Percentiles rank a stretch among this genome's conserved stretches.
phyloP scores from a whole-genome alignment of 2,888 invertebrate genomes.

The Tryphoninae sp. region DNA sequence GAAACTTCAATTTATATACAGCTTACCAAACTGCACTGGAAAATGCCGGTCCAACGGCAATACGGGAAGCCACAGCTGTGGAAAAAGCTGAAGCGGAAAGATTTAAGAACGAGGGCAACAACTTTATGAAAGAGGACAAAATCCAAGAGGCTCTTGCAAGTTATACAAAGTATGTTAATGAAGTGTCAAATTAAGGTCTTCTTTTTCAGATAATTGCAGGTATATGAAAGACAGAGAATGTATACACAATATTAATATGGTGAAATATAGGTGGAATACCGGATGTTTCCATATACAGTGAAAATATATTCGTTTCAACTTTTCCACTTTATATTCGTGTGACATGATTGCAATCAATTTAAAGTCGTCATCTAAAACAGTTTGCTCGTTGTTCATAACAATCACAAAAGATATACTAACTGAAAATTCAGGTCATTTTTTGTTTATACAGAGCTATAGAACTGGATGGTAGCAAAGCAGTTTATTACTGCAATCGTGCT shows the following conservation, averaged over 20 bases:
- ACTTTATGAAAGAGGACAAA: slow-evolving; percentile 92
- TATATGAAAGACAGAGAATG: background rate
- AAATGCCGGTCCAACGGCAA: slow-evolving; percentile 56
- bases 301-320: too few species aligned
- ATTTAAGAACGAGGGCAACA: slow-evolving; percentile 93
- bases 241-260: background rate
- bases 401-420: slow-evolving; percentile 63
- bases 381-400: slow-evolving; percentile 31
- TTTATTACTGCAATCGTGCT: slow-evolving; percentile 98
- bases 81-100: slow-evolving; percentile 89
- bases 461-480: slow-evolving; percentile 93
- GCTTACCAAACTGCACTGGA: slow-evolving; percentile 81
- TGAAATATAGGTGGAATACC: too few species aligned
- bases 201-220: background rate
- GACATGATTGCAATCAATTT: background rate
- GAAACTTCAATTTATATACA: slow-evolving; percentile 81
- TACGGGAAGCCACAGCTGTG: slow-evolving; percentile 81
- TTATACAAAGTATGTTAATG: slow-evolving; percentile 86
- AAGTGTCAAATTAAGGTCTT: background rate
- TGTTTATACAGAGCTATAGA: slow-evolving; percentile 89
- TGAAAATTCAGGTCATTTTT: slow-evolving; percentile 57
- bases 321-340: too few species aligned
- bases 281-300: too few species aligned
- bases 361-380: background rate
- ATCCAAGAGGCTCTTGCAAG: slow-evolving; percentile 91